These are phyloP conservation scores for Anarsia innoxiella DNA, from an alignment of 2,888 invertebrate genomes.

Conservation along the genomic window DNA sequence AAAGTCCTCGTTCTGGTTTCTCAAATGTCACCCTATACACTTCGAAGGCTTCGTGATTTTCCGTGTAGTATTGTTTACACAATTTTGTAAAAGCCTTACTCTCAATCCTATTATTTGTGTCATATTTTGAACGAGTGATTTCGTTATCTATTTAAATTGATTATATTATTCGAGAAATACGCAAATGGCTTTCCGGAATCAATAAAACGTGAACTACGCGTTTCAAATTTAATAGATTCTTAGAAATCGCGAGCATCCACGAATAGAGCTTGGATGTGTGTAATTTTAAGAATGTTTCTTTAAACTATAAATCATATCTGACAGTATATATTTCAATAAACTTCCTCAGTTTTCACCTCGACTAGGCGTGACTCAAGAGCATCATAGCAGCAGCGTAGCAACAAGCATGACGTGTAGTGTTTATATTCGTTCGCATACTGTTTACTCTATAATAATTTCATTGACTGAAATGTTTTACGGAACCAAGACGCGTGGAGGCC, in stretches of 20 bases:
- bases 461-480: slow-evolving; percentile 55
- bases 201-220: not conserved
- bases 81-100: too few species aligned
- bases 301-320: slow-evolving; percentile 64
- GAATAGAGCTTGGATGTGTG: slow-evolving; percentile 41
- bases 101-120: too few species aligned
- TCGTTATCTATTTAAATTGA: too few species aligned
- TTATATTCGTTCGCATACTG: slow-evolving; percentile 57
- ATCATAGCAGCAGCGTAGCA: slow-evolving; percentile 36
- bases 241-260: slow-evolving; percentile 10
- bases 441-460: slow-evolving; percentile 66
- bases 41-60: slow-evolving; percentile 12
- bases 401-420: slow-evolving; percentile 54
- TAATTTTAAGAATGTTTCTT: slow-evolving; percentile 58
- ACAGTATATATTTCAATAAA: slow-evolving; percentile 56
- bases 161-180: too few species aligned
- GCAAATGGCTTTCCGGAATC: not conserved
- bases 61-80: slow-evolving; percentile 9
- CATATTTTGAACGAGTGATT: too few species aligned
- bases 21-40: slow-evolving; percentile 16
- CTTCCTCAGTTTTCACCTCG: slow-evolving; percentile 60
- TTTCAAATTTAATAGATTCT: slow-evolving; percentile 3
- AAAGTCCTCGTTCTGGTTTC: slow-evolving; percentile 9
- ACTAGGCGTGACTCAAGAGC: slow-evolving; percentile 44
- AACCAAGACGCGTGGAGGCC: slow-evolving; percentile 20